Conservation (phyloP, 2,888 invertebrate genomes). For the Eilema caniola region DNA sequence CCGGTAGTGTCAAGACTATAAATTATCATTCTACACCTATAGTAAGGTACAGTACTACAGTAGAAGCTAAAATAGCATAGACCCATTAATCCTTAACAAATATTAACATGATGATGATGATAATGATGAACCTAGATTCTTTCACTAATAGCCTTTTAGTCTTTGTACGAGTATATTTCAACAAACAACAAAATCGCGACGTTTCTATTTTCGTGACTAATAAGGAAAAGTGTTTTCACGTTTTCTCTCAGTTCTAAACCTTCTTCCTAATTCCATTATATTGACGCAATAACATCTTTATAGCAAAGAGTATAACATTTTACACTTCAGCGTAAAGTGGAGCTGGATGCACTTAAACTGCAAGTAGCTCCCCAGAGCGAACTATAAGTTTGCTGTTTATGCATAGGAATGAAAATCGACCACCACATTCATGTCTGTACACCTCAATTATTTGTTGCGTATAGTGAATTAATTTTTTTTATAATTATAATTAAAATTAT, state of each 20-base stretch:
- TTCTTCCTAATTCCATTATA: neutral
- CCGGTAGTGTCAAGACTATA: too few species aligned
- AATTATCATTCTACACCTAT: too few species aligned
- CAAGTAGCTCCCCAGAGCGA: neutral
- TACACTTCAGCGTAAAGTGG: neutral
- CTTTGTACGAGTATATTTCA: neutral
- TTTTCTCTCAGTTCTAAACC: neutral
- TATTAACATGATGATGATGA: neutral
- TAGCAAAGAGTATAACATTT: constrained; percentile 11
- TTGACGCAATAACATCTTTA: constrained; percentile 9
- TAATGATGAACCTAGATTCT: neutral
- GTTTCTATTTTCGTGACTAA: neutral
- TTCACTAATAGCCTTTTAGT: neutral
- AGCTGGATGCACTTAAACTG: constrained; percentile 13
- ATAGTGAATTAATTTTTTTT: too few species aligned
- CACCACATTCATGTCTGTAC: too few species aligned
- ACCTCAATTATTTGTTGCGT: too few species aligned
- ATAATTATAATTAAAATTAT: too few species aligned
- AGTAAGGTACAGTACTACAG: neutral
- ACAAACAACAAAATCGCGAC: neutral
- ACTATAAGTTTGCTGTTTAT: too few species aligned
- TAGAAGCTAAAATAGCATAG: neutral
- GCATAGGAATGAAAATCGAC: neutral
- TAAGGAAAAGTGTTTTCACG: neutral
- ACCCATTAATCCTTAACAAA: neutral